phyloP scores from a whole-genome alignment of 2,888 invertebrate genomes.

The Sinhomidia bicolor region DNA sequence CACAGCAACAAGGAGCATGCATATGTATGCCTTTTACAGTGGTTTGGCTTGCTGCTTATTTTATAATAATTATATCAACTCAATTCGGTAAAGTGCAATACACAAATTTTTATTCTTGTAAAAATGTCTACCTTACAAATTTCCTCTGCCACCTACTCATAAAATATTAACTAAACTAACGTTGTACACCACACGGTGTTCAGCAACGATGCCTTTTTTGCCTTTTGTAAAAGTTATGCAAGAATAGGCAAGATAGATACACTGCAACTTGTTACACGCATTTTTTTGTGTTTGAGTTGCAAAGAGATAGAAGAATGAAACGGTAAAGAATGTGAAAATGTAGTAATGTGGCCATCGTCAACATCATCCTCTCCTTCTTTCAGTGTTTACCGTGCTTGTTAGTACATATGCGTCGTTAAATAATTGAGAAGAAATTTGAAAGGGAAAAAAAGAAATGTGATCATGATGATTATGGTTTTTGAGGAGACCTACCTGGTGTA shows the following conservation, averaged over 20 bases:
- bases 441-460: conserved; percentile 51
- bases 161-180: neutral
- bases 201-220: neutral
- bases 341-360: conserved; percentile 9
- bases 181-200: neutral
- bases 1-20: conserved; percentile 37
- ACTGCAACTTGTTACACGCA: neutral
- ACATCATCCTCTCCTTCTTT: neutral
- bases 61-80: neutral
- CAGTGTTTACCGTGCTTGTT: neutral
- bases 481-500: conserved; percentile 78
- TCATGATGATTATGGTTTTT: conserved; percentile 73
- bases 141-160: neutral
- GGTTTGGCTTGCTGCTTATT: neutral
- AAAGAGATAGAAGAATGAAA: neutral
- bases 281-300: neutral
- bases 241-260: neutral
- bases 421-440: conserved; percentile 50
- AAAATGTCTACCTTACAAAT: neutral
- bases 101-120: neutral
- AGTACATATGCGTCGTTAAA: conserved; percentile 18
- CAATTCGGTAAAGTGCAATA: too few species aligned
- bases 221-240: conserved; percentile 12
- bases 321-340: conserved; percentile 14
- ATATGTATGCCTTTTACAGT: too few species aligned